Evolutionary conservation across 2,888 invertebrate genomes (phyloP).

Genomic region (Pollenia griseotomentosa): DNA sequence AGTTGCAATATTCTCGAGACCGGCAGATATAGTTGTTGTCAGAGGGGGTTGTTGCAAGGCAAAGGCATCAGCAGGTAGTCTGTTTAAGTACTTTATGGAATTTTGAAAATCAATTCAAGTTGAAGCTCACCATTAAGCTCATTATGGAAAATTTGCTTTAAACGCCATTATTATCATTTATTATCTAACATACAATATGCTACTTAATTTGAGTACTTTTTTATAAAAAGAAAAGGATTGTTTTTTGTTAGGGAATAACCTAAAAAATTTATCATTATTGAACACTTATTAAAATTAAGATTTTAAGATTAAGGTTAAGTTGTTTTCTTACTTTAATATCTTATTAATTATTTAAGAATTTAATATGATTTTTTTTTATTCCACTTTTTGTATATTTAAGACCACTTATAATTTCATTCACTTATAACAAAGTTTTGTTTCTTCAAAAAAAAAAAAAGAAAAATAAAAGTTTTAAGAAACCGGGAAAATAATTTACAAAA

Average conservation of each 20-base stretch:
- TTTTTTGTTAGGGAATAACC: neutral
- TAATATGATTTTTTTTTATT: conserved; percentile 9
- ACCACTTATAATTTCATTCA: conserved; percentile 65
- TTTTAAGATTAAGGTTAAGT: neutral
- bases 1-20: neutral
- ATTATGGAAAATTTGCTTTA: conserved; percentile 54
- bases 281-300: neutral
- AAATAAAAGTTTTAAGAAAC: conserved; percentile 6
- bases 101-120: conserved; percentile 69
- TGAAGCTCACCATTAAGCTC: conserved; percentile 68
- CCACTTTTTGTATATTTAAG: conserved; percentile 33
- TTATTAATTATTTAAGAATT: conserved; percentile 35
- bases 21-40: neutral
- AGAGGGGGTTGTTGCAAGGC: neutral
- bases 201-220: neutral
- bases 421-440: conserved; percentile 50
- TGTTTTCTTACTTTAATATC: neutral
- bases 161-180: neutral
- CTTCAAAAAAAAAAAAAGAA: conserved; percentile 1
- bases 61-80: neutral
- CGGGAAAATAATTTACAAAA: conserved; percentile 34
- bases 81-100: conserved; percentile 56
- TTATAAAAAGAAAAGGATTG: neutral
- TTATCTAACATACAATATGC: neutral
- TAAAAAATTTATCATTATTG: neutral